phyloP scores from a whole-genome alignment of 1,140 invertebrate species.

The Macrobrachium nipponense region DNA sequence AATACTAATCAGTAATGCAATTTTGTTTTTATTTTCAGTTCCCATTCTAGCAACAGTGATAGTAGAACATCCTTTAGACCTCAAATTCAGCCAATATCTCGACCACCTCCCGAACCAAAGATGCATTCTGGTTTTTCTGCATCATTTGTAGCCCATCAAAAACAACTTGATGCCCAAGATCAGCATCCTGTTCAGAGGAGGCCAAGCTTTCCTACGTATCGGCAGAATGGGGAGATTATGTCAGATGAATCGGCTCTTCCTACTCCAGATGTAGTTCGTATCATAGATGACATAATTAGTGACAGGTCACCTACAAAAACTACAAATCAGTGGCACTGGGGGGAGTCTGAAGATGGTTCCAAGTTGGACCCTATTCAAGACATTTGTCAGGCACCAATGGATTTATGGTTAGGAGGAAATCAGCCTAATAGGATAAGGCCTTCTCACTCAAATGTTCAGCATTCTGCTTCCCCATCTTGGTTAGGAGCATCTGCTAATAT shows the following conservation, averaged over 20 bases:
- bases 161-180: neutral
- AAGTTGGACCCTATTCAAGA: constrained; percentile 34
- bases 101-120: neutral
- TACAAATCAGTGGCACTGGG: constrained; percentile 15
- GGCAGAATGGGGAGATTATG: constrained; percentile 27
- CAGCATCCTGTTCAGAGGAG: constrained; percentile 1
- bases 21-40: constrained; percentile 30
- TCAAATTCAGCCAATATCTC: neutral
- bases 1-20: neutral
- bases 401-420: constrained; percentile 37
- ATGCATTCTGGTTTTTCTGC: neutral
- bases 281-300: constrained; percentile 44
- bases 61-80: neutral
- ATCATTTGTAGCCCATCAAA: neutral
- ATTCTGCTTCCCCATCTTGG: constrained; percentile 30
- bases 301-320: constrained; percentile 42
- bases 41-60: constrained; percentile 40
- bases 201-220: neutral
- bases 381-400: constrained; percentile 29
- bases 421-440: neutral
- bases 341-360: constrained; percentile 1
- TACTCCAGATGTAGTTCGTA: constrained; percentile 45
- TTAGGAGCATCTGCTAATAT: constrained; percentile 17
- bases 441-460: constrained; percentile 2
- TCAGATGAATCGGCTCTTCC: constrained; percentile 17